Evolutionary conservation across 2,113 vertebrate species (phyloP).

Genomic region (Triplophysa siluroides): DNA sequence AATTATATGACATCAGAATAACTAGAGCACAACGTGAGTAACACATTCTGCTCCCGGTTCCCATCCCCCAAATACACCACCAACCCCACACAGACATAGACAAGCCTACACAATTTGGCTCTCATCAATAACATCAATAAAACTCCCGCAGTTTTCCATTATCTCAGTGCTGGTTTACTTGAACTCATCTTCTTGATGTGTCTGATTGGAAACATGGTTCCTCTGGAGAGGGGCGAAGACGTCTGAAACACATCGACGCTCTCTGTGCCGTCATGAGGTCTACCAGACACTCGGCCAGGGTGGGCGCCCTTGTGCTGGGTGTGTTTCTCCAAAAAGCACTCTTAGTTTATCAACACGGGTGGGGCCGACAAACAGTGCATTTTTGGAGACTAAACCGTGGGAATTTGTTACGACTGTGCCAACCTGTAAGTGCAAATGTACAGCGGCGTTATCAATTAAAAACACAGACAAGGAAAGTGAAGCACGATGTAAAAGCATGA

Average conservation of each 20-base stretch:
- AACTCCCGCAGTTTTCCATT: slow-evolving; percentile 15
- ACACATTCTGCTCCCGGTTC: background rate
- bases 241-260: slow-evolving; percentile 15
- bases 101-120: slow-evolving; percentile 2
- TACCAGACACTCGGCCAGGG: background rate
- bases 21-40: background rate
- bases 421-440: background rate
- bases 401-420: slow-evolving; percentile 17
- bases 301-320: background rate
- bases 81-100: background rate
- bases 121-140: slow-evolving; percentile 41
- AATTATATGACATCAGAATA: too few species aligned
- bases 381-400: slow-evolving; percentile 21
- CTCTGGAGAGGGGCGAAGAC: background rate
- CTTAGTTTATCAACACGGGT: slow-evolving; percentile 27
- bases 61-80: background rate
- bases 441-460: slow-evolving; percentile 13
- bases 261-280: background rate
- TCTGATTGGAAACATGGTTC: slow-evolving; percentile 35
- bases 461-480: background rate
- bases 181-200: slow-evolving; percentile 34
- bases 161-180: slow-evolving; percentile 37
- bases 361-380: slow-evolving; percentile 31
- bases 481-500: background rate
- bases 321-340: slow-evolving; percentile 25